Evolutionary conservation across 2,888 invertebrate genomes (phyloP), one percentile per base, ranked within the genome.

Genomic region (Blomia tropicalis): DNA sequence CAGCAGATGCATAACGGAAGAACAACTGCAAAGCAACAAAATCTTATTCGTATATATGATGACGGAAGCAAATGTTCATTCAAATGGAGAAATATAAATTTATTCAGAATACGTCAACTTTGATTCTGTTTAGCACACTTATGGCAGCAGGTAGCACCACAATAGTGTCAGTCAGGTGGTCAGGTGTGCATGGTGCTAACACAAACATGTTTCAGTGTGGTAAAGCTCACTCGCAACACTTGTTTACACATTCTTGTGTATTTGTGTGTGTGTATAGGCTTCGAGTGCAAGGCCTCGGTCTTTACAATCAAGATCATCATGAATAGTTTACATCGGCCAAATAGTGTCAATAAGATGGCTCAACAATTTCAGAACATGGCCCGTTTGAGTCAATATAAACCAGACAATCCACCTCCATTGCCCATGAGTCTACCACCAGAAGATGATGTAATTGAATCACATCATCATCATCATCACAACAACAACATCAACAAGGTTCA

Each of bases 81-180:
- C n/a, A 41, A 41, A 41, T 17, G 41, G n/a, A 41, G n/a, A n/a
- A 41, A 41, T 17, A 41, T 41, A 17, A 41, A 41, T 17, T 14
- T 41, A 17, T 41, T 14, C 41, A 41, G 41, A 14, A 41, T n/a
- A 41, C 14, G n/a, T 41, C 36, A 36, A 36, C 51, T 47, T 47
- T 47, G 7, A 19, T 19, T 7, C 11, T 14, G 51, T 47, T 22
- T n/a, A n/a, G n/a, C n/a, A n/a, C n/a, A n/a, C n/a, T n/a, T n/a
- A n/a, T n/a, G n/a, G n/a, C n/a, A 47, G 51, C 51, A 47, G 51
- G 51, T 47, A 47, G 51, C 51, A 47, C 7, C 51, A 41, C 41
- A 41, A n/a, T n/a, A 47, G 51, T 47, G 51, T 22, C 51, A 47
- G 27, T 47, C 14, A 7, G 51, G 7, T 11, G 17, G 36, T 36